These are phyloP conservation scores for Hucho hucho DNA, from an alignment of 2,113 vertebrate genomes.

Conservation along the genomic window DNA sequence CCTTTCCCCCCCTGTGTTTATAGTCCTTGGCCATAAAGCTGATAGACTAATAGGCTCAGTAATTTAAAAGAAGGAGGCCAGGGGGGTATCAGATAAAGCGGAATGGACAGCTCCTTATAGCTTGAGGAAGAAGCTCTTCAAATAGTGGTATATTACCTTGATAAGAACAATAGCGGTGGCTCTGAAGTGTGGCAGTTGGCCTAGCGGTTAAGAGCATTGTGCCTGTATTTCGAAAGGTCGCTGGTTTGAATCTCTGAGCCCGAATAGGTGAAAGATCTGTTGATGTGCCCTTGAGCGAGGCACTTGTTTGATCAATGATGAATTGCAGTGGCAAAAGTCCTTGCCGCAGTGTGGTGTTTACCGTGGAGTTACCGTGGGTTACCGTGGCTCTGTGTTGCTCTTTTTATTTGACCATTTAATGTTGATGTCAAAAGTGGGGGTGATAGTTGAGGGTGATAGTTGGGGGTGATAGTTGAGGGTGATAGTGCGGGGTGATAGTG, in stretches of 20 bases:
- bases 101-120: conserved; percentile 8
- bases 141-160: conserved; percentile 1
- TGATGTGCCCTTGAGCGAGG: too few species aligned
- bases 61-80: conserved; percentile 11
- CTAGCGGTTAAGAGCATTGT: too few species aligned
- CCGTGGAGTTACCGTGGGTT: background rate
- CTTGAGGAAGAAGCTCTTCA: background rate
- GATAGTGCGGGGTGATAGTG: too few species aligned
- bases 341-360: too few species aligned
- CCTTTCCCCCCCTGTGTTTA: conserved; percentile 24
- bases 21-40: conserved; percentile 17
- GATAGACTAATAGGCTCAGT: conserved; percentile 32
- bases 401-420: background rate
- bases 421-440: background rate
- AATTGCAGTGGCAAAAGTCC: conserved; percentile 15
- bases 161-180: conserved; percentile 15
- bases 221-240: too few species aligned
- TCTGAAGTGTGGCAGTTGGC: background rate
- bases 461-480: too few species aligned
- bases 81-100: conserved; percentile 29
- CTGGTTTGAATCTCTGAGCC: too few species aligned
- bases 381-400: background rate
- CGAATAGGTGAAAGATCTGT: too few species aligned
- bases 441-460: conserved; percentile 27
- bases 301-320: conserved; percentile 3